Evolutionary conservation across 2,797 vertebrate species (phyloP).

Genomic region (Leptoclinus maculatus): DNA sequence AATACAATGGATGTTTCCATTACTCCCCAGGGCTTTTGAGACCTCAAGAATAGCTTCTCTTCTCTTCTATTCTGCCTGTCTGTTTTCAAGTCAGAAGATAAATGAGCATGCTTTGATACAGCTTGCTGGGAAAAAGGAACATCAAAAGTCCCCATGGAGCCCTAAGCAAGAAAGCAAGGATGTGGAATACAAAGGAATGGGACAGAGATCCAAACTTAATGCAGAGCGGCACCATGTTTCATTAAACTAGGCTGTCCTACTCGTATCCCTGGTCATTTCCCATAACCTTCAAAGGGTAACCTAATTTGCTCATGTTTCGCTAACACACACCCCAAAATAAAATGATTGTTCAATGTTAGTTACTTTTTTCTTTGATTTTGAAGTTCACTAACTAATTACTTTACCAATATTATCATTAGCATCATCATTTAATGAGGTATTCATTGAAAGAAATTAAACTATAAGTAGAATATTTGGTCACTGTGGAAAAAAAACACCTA

Average conservation of each 20-base stretch:
- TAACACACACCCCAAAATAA: conserved; percentile 23
- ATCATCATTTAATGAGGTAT: conserved; percentile 60
- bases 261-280: conserved; percentile 42
- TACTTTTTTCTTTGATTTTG: conserved; percentile 7
- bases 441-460: conserved; percentile 54
- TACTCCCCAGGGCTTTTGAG: conserved; percentile 52
- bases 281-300: conserved; percentile 54
- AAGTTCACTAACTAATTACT: conserved; percentile 17
- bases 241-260: conserved; percentile 48
- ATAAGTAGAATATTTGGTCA: conserved; percentile 41
- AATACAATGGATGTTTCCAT: conserved; percentile 70
- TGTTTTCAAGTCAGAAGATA: conserved; percentile 76
- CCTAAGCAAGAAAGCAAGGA: conserved; percentile 46
- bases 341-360: conserved; percentile 5
- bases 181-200: conserved; percentile 50
- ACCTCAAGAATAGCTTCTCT: conserved; percentile 65
- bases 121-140: conserved; percentile 49
- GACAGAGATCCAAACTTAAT: conserved; percentile 50
- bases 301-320: conserved; percentile 31
- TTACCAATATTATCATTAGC: neutral
- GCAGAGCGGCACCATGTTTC: conserved; percentile 36
- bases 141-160: conserved; percentile 58
- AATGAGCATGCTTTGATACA: conserved; percentile 75
- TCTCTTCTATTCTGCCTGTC: conserved; percentile 58
- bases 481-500: neutral